phyloP scores from a whole-genome alignment of 2,888 invertebrate species.

The Pecten maximus region DNA sequence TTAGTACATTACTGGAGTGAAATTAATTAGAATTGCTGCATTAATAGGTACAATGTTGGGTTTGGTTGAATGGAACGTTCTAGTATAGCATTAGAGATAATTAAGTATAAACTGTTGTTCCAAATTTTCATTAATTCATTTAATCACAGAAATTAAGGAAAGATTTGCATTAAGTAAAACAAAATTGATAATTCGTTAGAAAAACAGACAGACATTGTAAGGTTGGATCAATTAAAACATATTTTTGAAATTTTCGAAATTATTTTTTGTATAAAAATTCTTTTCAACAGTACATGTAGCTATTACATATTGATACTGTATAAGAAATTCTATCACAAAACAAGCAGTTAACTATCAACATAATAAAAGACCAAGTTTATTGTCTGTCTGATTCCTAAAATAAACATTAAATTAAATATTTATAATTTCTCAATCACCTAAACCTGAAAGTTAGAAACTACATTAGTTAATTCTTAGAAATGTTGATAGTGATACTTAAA shows the following conservation, averaged over 20 bases:
- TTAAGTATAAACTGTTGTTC: not conserved
- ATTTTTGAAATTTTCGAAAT: not conserved
- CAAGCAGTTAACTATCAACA: too few species aligned
- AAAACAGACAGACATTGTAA: not conserved
- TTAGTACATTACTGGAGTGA: not conserved
- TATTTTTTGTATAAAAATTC: not conserved
- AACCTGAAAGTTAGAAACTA: not conserved
- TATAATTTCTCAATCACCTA: not conserved
- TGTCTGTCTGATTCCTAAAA: not conserved
- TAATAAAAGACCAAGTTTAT: too few species aligned
- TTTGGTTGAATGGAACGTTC: too few species aligned
- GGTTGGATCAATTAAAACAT: not conserved
- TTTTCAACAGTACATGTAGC: too few species aligned
- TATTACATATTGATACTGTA: too few species aligned
- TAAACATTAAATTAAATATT: not conserved
- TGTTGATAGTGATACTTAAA: not conserved
- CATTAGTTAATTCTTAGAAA: not conserved
- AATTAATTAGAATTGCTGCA: not conserved
- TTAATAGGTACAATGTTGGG: too few species aligned
- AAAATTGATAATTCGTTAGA: not conserved
- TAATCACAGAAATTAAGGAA: not conserved
- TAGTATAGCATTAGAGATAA: not conserved
- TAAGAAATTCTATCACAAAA: too few species aligned
- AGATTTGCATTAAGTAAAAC: not conserved
- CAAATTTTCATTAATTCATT: not conserved